Percentiles rank a stretch among this genome's conserved stretches.
Conservation (phyloP, 2,113 vertebrate genomes). For the Emydocephalus ijimae region DNA sequence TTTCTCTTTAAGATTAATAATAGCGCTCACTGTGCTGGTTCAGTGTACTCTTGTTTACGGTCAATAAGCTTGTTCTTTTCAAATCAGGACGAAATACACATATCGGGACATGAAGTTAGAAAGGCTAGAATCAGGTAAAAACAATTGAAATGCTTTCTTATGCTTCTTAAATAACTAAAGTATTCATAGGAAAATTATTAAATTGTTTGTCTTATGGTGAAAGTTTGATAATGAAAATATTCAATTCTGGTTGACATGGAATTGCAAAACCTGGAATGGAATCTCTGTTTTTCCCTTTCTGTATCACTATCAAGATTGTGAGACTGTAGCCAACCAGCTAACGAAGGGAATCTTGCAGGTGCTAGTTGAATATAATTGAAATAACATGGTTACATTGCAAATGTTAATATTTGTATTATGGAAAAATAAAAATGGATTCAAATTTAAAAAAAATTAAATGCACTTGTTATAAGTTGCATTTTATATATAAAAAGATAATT, state of each 20-base stretch:
- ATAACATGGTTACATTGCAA: not conserved
- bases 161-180: slow-evolving; percentile 9
- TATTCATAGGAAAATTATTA: not conserved
- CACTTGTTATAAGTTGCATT: not conserved
- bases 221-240: not conserved
- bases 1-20: slow-evolving; percentile 83
- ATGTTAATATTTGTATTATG: not conserved
- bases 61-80: slow-evolving; percentile 92
- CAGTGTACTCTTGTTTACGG: slow-evolving; percentile 86
- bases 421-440: not conserved
- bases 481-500: not conserved
- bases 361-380: not conserved
- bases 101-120: slow-evolving; percentile 89
- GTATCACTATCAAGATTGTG: not conserved
- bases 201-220: slow-evolving; percentile 9
- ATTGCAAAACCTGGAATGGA: not conserved
- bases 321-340: not conserved
- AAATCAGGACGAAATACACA: slow-evolving; percentile 90
- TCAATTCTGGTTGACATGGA: not conserved
- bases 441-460: not conserved
- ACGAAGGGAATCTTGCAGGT: not conserved
- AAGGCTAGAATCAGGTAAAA: slow-evolving; percentile 83
- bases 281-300: not conserved
- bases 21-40: slow-evolving; percentile 82
- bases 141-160: not conserved